Evolutionary conservation across 2,797 vertebrate species (phyloP), one percentile per base, ranked within the genome.

Genomic region (Antennarius maculatus): DNA sequence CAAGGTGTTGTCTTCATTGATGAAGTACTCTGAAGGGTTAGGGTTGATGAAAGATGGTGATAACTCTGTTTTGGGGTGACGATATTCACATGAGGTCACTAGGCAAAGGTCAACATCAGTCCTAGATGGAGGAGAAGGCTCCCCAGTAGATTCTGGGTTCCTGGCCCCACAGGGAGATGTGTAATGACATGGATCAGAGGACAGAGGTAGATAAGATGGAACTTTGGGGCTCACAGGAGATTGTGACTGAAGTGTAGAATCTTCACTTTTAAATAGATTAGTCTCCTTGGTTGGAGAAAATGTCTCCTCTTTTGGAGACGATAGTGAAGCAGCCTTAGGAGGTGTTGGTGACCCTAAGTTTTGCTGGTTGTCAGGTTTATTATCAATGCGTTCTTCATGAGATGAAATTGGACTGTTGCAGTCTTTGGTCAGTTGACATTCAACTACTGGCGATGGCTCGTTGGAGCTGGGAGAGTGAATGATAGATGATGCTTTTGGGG

Each of bases 11-110:
- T 96, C 96, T 76, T 96, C 96, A 83, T 87, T 96, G 66, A 95
- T 92, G 90, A 98, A 98, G 91, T 96, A 99, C 82, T 99, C 97
- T 1, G 98, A 89, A 34, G 96, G 96, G 72, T 95, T 99, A 10
- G 97, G 97, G 67, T 99, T 99, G 81, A 99, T 99, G 88, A 99
- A 99, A 39, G 97, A 99, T 2, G 97, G 97, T 0, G 97, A 99
- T 8, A 99, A 92, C 84, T 99, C 97, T 1, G 97, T 98, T 88
- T 97, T 98, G 14, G 96, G 96, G 77, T 98, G 97, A 64, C 96
- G 96, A 73, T 96, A 99, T 76, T 98, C 96, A 28, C 96, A 98
- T 23, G 96, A 96, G 27, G 95, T 93, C 63, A 98, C 97, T 17
- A 98, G 92, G 71, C 97, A 99, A 77, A 98, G 91, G 71, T 99